Evolutionary conservation across 2,797 vertebrate species (phyloP).

Genomic region (Hirundo rustica): DNA sequence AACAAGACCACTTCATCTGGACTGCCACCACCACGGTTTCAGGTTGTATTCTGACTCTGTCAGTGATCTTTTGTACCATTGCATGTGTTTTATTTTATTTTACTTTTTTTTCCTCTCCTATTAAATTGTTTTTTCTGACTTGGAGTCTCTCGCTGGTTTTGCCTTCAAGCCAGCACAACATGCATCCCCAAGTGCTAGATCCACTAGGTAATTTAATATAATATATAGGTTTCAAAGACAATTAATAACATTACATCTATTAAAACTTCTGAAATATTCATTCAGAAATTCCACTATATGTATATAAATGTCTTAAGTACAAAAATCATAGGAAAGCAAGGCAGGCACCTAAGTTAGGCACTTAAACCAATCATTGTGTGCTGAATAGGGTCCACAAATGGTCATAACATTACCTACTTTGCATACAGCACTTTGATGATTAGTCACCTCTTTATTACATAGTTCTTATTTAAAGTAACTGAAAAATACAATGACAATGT

Average conservation of each 20-base stretch:
- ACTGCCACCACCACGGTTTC: too few relatives aligned
- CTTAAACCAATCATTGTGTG: not conserved
- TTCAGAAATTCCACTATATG: not conserved
- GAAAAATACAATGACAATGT: not conserved
- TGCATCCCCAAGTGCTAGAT: not conserved
- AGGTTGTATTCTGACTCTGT: too few relatives aligned
- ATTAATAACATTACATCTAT: not conserved
- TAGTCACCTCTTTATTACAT: not conserved
- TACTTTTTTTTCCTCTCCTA: too few relatives aligned
- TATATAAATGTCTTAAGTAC: not conserved
- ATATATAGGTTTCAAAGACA: constrained; percentile 23
- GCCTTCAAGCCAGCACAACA: too few relatives aligned
- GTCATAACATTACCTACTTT: not conserved
- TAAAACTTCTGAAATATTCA: constrained; percentile 14
- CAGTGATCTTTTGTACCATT: too few relatives aligned
- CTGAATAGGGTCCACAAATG: not conserved
- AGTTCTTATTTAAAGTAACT: not conserved
- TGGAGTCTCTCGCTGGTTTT: too few relatives aligned
- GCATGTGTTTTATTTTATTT: too few relatives aligned
- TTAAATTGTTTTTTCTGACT: too few relatives aligned
- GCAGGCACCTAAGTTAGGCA: not conserved
- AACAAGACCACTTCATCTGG: too few relatives aligned
- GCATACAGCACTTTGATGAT: not conserved
- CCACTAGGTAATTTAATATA: not conserved
- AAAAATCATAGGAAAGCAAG: not conserved